Conservation (phyloP, 23 tunicate genomes). For the Trididemnum clinides region DNA sequence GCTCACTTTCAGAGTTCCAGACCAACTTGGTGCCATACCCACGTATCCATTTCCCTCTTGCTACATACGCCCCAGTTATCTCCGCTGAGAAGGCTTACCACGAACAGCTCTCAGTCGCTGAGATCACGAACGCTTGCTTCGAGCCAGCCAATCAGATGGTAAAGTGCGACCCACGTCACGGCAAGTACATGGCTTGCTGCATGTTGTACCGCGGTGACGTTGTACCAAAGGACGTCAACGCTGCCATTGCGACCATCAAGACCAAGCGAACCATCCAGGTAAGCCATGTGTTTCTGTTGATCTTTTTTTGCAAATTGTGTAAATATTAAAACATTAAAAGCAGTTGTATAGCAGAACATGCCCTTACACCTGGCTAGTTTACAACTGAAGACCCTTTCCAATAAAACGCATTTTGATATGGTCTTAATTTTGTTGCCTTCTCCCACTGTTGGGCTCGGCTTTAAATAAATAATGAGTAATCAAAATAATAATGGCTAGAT, state of each 20-base stretch:
- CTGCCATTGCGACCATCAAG: slow-evolving; percentile 91
- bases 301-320: not conserved
- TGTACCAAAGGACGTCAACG: slow-evolving; percentile 94
- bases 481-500: not conserved
- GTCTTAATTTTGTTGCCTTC: not conserved
- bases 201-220: slow-evolving; percentile 92
- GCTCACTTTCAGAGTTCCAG: slow-evolving; percentile 67
- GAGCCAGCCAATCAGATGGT: slow-evolving; percentile 96
- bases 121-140: slow-evolving; percentile 87
- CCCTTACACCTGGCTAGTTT: no score
- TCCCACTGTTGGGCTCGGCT: no score
- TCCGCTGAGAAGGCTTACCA: slow-evolving; percentile 91
- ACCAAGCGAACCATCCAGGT: slow-evolving; percentile 87
- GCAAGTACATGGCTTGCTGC: slow-evolving; percentile 97
- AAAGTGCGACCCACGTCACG: slow-evolving; percentile 95
- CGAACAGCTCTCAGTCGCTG: slow-evolving; percentile 86
- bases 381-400: not conserved
- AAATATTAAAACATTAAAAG: not conserved
- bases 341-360: no score
- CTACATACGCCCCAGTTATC: slow-evolving; percentile 86
- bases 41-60: slow-evolving; percentile 90
- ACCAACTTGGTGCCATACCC: slow-evolving; percentile 98
- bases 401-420: not conserved
- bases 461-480: not conserved
- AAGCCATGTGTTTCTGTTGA: not conserved